Evolutionary conservation across 2,888 invertebrate species (phyloP), one percentile per base, ranked within the genome.

Genomic region (Sussaba pulchella): DNA sequence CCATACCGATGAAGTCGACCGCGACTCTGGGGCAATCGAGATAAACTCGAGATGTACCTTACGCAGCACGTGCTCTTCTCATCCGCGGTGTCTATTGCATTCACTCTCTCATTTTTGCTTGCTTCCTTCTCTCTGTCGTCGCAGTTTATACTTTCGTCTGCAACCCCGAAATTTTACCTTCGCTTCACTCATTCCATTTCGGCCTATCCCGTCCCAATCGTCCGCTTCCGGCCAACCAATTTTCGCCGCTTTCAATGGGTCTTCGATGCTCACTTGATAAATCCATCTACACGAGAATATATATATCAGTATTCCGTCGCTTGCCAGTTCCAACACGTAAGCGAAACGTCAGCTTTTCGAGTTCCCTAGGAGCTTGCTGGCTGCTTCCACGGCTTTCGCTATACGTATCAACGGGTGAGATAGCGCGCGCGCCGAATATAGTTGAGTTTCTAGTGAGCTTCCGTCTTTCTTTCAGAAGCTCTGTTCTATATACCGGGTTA

Each of bases 321-420:
- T 83, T 85, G 83, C 85, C 81, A 85, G 84, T 85, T 85, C 82
- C 78, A 63, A 74, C 85, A 86, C 85, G 85, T 86, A 85, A 85
- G 89, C 89, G 88, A 90, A 91, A 91, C 89, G 90, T 91, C 91
- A 90, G 91, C 90, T 89, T 85, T 89, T 88, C 85, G 77, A 84
- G 83, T 76, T 83, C 66, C 67, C 61, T 63, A 61, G 17, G 61
- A 14, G 66, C 54, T 72, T 66, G 24, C 45, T 67, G 59, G 24
- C 26, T 50, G 63, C 63, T 43, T 69, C 47, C 19, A 66, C 72
- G 19, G 43, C 47, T 78, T 66, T 39, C 41, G 24, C 54, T 71
- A 43, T 71, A 71, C 64, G 71, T 50, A 70, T 47, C 57, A 66
- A 74, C 43, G 9, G 41, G 31, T 36, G 24, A 41, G 43, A 21